Base-by-base conservation (phyloP, 2,888 invertebrate genomes). In the Odontothrips loti region DNA sequence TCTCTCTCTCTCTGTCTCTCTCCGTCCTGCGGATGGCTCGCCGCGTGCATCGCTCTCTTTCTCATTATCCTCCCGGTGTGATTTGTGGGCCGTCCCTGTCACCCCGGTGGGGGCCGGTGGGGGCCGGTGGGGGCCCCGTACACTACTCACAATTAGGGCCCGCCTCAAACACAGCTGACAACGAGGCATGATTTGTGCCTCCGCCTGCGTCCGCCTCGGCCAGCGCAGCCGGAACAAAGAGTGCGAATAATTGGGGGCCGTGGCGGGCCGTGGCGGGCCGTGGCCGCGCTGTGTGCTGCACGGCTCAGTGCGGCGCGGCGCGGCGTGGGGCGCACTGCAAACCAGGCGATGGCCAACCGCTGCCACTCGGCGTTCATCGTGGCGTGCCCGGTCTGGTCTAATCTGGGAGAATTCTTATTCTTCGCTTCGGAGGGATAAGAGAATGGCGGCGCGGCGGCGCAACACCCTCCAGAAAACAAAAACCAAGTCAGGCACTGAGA, bases 101-200 rank as follows among this genome's bases (percentile, higher is more conserved):
- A 43, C 23, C n/a, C 68, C 68, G 0, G 51, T 10, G 34, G 34
- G 34, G 58, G 58, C 58, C 17, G 15, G 6, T 15, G 10, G 58
- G 0, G 58, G 0, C 58, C 15, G 12, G 58, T 17, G 58, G 58
- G 58, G 58, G 58, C 58, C 58, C 20, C 68, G 68, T 23, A 23
- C 68, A 68, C 68, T 68, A 68, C 68, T 68, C 68, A n/a, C 68
- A 68, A 68, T 68, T 68, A 68, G 68, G 68, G 23, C 27, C 23
- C 68, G 68, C 68, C 68, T 68, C 68, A 68, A 68, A 68, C 68
- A 68, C 51, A 8, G 51, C 51, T 51, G 68, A 68, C 68, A 68
- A 23, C 68, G 68, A 43, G 51, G 3, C 68, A 23, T 68, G 68
- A 68, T 68, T 68, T 68, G 68, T 68, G 68, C 68, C 51, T 20